Evolutionary conservation across 2,888 invertebrate species (phyloP).

Genomic region (Diplolepis rosae): DNA sequence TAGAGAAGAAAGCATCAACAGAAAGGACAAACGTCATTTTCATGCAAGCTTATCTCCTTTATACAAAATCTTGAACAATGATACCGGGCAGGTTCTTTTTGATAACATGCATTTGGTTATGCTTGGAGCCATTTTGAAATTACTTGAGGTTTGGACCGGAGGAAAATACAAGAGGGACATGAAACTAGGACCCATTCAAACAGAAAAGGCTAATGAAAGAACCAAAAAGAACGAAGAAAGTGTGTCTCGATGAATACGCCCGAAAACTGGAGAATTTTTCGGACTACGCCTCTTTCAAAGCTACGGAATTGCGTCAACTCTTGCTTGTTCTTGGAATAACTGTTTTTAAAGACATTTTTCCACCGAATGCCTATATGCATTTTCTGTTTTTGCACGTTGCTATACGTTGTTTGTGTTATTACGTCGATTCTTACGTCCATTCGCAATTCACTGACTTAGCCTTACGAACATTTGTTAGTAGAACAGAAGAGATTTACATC

Average conservation of each 20-base stretch:
- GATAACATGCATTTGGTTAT: slow-evolving; percentile 41
- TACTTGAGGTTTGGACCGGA: slow-evolving; percentile 31
- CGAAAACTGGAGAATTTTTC: slow-evolving; percentile 46
- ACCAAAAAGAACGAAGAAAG: slow-evolving; percentile 34
- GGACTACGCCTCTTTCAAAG: slow-evolving; percentile 48
- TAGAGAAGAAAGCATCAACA: slow-evolving; percentile 2
- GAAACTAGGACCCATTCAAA: slow-evolving; percentile 28
- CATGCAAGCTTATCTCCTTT: slow-evolving; percentile 3
- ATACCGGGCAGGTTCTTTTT: slow-evolving; percentile 34
- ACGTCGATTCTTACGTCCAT: too few relatives aligned
- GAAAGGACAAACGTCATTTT: neutral
- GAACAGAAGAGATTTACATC: too few relatives aligned
- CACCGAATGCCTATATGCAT: slow-evolving; percentile 30
- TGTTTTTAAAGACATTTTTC: slow-evolving; percentile 44
- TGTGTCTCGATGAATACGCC: slow-evolving; percentile 51
- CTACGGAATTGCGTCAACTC: slow-evolving; percentile 52
- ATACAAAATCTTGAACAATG: slow-evolving; percentile 5
- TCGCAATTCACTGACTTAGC: too few relatives aligned
- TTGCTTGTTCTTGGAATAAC: slow-evolving; percentile 52
- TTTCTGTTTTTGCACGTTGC: slow-evolving; percentile 36
- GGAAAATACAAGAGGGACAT: slow-evolving; percentile 33
- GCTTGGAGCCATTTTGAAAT: slow-evolving; percentile 35
- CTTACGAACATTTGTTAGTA: too few relatives aligned
- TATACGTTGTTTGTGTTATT: slow-evolving; percentile 2
- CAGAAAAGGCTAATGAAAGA: slow-evolving; percentile 31